phyloP scores from a whole-genome alignment of 1,140 invertebrate species.

The Cylas formicarius region DNA sequence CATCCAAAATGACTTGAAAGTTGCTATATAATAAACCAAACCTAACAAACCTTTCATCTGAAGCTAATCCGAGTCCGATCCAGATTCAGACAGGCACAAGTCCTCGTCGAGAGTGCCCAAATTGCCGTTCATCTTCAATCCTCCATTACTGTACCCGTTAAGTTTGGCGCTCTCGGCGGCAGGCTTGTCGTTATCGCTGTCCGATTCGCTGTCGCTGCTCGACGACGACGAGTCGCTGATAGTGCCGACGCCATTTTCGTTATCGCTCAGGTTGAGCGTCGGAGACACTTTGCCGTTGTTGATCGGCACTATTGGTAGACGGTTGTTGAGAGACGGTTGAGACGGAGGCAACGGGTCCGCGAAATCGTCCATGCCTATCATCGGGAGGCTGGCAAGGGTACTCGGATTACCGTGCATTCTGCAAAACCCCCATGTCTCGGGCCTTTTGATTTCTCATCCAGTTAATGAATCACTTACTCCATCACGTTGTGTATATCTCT shows the following conservation, averaged over 20 bases:
- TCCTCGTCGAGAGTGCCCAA: constrained; percentile 58
- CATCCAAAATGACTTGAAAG: too few species aligned
- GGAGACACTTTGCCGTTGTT: constrained; percentile 19
- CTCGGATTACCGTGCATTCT: constrained; percentile 44
- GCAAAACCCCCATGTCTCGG: constrained; percentile 14
- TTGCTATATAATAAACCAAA: too few species aligned
- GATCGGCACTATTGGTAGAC: constrained; percentile 1
- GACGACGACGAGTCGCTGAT: constrained; percentile 38
- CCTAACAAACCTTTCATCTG: too few species aligned
- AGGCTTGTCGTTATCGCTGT: too few species aligned
- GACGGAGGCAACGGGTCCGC: constrained; percentile 31
- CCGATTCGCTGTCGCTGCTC: constrained; percentile 38
- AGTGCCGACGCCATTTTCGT: constrained; percentile 32
- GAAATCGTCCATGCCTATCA: constrained; percentile 63
- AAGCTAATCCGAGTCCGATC: constrained; percentile 49
- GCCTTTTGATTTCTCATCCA: too few species aligned
- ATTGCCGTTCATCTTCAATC: constrained; percentile 41
- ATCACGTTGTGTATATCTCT: constrained; percentile 27
- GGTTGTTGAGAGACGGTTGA: constrained; percentile 9
- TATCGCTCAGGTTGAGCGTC: constrained; percentile 25
- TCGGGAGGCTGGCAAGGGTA: constrained; percentile 65
- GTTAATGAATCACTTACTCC: constrained; percentile 25
- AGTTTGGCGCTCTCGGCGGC: constrained; percentile 22
- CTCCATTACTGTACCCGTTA: constrained; percentile 41
- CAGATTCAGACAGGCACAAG: constrained; percentile 69